Percentiles rank a stretch among this genome's conserved stretches.
Conservation (phyloP, 2,888 invertebrate genomes). For the Ypsolopha sequella region DNA sequence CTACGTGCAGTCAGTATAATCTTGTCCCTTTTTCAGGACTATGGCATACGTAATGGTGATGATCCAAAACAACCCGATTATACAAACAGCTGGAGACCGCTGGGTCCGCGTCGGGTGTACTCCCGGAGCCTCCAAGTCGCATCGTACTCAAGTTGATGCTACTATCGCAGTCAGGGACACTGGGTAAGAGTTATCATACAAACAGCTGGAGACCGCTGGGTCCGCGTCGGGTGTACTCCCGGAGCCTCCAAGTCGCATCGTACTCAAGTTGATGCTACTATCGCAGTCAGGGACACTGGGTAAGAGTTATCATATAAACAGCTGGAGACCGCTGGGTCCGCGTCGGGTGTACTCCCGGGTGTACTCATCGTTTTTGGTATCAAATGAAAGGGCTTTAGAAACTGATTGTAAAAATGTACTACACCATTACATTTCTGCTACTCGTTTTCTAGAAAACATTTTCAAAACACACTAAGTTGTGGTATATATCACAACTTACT, state of each 20-base stretch:
- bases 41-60: conserved; percentile 82
- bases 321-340: neutral
- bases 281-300: conserved; percentile 37
- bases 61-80: conserved; percentile 86
- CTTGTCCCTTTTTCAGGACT: conserved; percentile 59
- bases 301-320: conserved; percentile 39
- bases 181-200: conserved; percentile 75
- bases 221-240: conserved; percentile 84
- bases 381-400: neutral
- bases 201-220: conserved; percentile 85
- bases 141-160: conserved; percentile 32
- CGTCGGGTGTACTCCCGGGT: conserved; percentile 82
- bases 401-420: neutral
- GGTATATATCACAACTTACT: no score
- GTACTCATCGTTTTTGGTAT: neutral
- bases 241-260: conserved; percentile 19
- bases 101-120: conserved; percentile 85
- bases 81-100: conserved; percentile 87
- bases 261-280: conserved; percentile 41
- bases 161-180: conserved; percentile 58
- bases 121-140: conserved; percentile 37
- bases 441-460: no score
- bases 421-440: no score
- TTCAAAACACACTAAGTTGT: no score
- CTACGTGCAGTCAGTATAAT: neutral